Base-by-base conservation (phyloP, 2,888 invertebrate species). In the Pristionchus maxplancki region DNA sequence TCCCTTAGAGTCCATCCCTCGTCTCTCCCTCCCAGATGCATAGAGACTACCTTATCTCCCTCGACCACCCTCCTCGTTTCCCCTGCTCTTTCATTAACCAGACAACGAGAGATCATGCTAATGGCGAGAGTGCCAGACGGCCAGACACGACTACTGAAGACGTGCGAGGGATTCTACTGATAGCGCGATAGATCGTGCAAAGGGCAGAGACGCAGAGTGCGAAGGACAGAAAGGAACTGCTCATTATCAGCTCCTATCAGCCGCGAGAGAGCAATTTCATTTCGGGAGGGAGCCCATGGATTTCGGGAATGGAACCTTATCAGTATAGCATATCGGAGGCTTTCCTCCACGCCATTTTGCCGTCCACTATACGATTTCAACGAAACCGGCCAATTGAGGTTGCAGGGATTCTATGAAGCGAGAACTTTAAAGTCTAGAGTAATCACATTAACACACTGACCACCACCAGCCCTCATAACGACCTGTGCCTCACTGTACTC, bases 211-310 rank as follows among this genome's bases (percentile, higher is more conserved):
- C 78, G 71, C 71, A 74, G 71, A 74, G 13, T 24, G 40, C 71
- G 34, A 78, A 28, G 48, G 78, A n/a, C 17, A 44, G 24, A 20
- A 20, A n/a, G 58, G 44, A 78, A 78, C 44, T n/a, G 78, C 44
- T 78, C 78, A 78, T 78, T 78, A 78, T 78, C 78, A 78, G 44
- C 28, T 11, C 5, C 28, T 78, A 78, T 78, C 78, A 78, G 78
- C 28, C 24, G 78, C 3, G 13, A 17, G n/a, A n/a, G 3, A 44
- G 8, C 44, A 78, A 44, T 78, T 78, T 15, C 71, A 34, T 37
- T 71, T 71, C 71, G 71, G 40, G 37, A 71, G 71, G 71, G 37
- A 71, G 37, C 37, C 20, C 1, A 44, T 24, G 40, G 71, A 71
- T 71, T 71, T 71, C 71, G 20, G 71, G 71, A 71, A 71, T 71